Conservation (phyloP, 2,888 invertebrate species). For the Parnassius mnemosyne region DNA sequence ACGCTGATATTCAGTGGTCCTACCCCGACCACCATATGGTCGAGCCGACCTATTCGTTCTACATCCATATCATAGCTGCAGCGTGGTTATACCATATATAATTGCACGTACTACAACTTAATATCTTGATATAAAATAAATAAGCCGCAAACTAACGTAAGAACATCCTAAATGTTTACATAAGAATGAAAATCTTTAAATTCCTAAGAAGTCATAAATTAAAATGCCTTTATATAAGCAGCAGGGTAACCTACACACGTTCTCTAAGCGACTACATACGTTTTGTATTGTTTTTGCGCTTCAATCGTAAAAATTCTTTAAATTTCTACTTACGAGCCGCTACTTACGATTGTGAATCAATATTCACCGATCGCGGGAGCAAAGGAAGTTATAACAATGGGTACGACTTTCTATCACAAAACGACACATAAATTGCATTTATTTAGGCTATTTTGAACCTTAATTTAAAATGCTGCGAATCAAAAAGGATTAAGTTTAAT, state of each 20-base stretch:
- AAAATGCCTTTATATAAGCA: slow-evolving; percentile 30
- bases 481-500: neutral
- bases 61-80: too few relatives aligned
- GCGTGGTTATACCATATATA: too few relatives aligned
- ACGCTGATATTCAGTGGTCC: too few relatives aligned
- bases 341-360: slow-evolving; percentile 76
- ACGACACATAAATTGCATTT: slow-evolving; percentile 3
- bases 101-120: too few relatives aligned
- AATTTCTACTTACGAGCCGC: slow-evolving; percentile 70
- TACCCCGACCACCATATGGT: too few relatives aligned
- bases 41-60: too few relatives aligned
- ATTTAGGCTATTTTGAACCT: slow-evolving; percentile 1
- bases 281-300: slow-evolving; percentile 46
- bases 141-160: too few relatives aligned
- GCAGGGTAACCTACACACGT: slow-evolving; percentile 13
- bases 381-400: slow-evolving; percentile 79
- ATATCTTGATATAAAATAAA: too few relatives aligned
- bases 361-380: slow-evolving; percentile 58
- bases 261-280: slow-evolving; percentile 1
- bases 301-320: slow-evolving; percentile 71
- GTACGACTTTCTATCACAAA: neutral
- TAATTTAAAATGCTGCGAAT: neutral
- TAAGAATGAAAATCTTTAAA: too few relatives aligned
- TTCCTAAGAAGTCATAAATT: slow-evolving; percentile 32
- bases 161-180: too few relatives aligned